Evolutionary conservation across 2,888 invertebrate species (phyloP).

Genomic region (Tinea trinotella): DNA sequence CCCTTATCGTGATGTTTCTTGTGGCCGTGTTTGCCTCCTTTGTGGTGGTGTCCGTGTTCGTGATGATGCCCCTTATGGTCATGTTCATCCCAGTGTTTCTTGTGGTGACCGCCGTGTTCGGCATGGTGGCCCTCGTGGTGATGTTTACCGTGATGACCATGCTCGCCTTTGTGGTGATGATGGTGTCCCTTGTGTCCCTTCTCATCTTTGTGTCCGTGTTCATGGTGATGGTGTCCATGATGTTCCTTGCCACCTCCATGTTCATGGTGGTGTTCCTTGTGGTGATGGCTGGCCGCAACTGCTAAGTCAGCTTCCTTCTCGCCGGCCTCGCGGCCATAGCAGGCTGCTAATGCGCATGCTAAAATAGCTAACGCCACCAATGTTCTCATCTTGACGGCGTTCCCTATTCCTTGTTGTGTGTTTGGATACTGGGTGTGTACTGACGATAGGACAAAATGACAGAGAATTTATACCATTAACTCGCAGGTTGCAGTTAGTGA

Average conservation of each 20-base stretch:
- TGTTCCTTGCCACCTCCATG: constrained; percentile 79
- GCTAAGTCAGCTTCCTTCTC: constrained; percentile 53
- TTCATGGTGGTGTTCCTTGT: constrained; percentile 70
- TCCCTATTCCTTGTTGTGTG: constrained; percentile 39
- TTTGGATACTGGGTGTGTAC: constrained; percentile 51
- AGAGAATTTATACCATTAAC: constrained; percentile 59
- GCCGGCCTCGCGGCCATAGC: constrained; percentile 50
- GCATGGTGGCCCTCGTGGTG: constrained; percentile 82
- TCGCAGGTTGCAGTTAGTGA: constrained; percentile 58
- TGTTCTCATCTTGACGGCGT: constrained; percentile 50
- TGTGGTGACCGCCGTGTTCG: constrained; percentile 85
- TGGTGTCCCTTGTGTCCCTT: constrained; percentile 84
- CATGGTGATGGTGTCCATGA: constrained; percentile 77
- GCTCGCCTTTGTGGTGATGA: constrained; percentile 84
- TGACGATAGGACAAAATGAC: constrained; percentile 43
- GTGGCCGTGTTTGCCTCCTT: constrained; percentile 83
- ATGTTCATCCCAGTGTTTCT: constrained; percentile 83
- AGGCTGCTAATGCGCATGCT: constrained; percentile 46
- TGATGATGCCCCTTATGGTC: constrained; percentile 84
- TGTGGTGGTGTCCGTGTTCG: constrained; percentile 82
- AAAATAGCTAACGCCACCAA: constrained; percentile 53
- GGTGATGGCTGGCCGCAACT: constrained; percentile 59
- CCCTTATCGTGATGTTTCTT: constrained; percentile 90
- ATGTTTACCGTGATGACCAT: constrained; percentile 83
- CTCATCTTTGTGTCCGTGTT: constrained; percentile 81